These are phyloP conservation scores for Lasioglossum vierecki DNA, from an alignment of 2,888 invertebrate species.

Conservation along the genomic window DNA sequence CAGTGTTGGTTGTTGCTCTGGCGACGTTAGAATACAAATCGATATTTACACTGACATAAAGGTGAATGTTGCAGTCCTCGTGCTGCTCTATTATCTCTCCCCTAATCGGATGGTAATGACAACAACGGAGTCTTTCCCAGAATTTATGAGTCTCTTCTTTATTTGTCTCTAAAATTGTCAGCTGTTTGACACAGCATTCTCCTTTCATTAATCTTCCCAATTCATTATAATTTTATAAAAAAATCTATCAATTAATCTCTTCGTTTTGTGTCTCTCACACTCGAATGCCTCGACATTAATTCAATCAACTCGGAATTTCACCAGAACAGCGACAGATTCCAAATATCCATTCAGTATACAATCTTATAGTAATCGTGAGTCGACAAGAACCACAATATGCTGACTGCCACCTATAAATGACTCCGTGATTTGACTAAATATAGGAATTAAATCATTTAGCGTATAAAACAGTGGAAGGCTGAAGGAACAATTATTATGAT, in stretches of 20 bases:
- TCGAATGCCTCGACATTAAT: not conserved
- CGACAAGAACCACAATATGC: not conserved
- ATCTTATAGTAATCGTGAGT: not conserved
- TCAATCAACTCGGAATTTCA: not conserved
- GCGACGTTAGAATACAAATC: slow-evolving; percentile 19
- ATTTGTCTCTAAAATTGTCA: not conserved
- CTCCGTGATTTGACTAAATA: not conserved
- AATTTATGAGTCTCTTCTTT: not conserved
- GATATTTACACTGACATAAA: slow-evolving; percentile 1
- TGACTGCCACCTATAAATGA: not conserved
- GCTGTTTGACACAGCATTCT: not conserved
- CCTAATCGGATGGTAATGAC: not conserved
- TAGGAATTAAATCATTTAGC: not conserved
- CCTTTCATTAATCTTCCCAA: not conserved
- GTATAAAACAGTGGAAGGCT: not conserved
- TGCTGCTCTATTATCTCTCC: not conserved
- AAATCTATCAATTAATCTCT: too few relatives aligned
- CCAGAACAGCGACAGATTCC: not conserved
- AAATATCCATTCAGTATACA: not conserved
- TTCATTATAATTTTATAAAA: too few relatives aligned
- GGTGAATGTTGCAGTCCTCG: not conserved
- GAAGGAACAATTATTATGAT: not conserved
- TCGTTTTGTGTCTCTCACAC: not conserved
- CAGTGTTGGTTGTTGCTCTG: slow-evolving; percentile 5
- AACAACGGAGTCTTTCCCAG: not conserved